These are phyloP conservation scores for Nothocercus julius DNA, from an alignment of 2,113 vertebrate genomes.

Conservation along the genomic window DNA sequence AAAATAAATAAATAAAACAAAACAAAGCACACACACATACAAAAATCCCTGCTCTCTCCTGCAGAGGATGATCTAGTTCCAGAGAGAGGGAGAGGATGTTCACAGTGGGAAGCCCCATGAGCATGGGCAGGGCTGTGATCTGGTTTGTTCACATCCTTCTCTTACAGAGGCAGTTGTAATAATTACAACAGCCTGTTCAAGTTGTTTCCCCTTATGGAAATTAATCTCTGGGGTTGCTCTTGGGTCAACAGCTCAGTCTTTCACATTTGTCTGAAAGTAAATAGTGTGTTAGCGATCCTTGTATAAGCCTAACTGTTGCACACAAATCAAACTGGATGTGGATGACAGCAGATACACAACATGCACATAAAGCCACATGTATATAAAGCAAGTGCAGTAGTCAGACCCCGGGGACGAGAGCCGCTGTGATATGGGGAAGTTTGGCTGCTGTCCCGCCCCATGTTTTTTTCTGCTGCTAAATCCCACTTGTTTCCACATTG, in stretches of 20 bases:
- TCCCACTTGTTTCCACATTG: background rate
- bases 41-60: too few relatives aligned
- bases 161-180: background rate
- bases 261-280: background rate
- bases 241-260: background rate
- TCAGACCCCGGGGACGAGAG: background rate
- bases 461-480: background rate
- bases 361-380: background rate
- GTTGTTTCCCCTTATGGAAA: background rate
- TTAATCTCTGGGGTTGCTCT: background rate
- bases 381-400: background rate
- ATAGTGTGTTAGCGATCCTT: background rate
- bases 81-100: background rate
- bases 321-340: background rate
- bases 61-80: background rate
- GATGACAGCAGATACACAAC: rapidly evolving
- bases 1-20: too few relatives aligned
- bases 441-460: background rate
- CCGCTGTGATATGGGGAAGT: background rate
- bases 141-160: background rate
- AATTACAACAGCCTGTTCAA: background rate
- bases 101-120: background rate
- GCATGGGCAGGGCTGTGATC: background rate
- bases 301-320: rapidly evolving
- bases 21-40: too few relatives aligned